A percentile compares a stretch with the other conserved stretches of the same genome.
Evolutionary conservation across 2,888 invertebrate genomes (phyloP).

Genomic region (Thelaira solivaga): DNA sequence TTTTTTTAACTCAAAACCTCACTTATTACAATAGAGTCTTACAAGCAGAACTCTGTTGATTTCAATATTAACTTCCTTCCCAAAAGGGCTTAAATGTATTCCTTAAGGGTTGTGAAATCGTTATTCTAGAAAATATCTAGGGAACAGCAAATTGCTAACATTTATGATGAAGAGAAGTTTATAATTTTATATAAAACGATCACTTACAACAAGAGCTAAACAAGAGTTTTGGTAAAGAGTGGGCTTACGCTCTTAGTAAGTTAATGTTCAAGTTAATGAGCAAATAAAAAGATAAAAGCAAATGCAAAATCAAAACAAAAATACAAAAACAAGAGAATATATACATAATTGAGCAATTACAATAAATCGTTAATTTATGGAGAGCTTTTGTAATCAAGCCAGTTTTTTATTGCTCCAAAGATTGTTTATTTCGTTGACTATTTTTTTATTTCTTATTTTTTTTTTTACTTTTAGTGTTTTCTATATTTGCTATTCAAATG

Average conservation of each 20-base stretch:
- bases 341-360: slow-evolving; percentile 27
- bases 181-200: no score
- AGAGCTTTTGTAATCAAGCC: slow-evolving; percentile 41
- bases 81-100: no score
- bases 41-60: no score
- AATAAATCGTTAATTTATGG: slow-evolving; percentile 49
- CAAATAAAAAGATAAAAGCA: slow-evolving; percentile 4
- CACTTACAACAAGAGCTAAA: slow-evolving; percentile 6
- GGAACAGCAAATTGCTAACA: no score
- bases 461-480: slow-evolving; percentile 4
- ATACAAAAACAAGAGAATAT: neutral
- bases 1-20: no score
- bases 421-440: slow-evolving; percentile 17
- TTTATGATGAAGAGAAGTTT: no score
- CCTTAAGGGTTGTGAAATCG: no score
- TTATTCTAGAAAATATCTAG: no score
- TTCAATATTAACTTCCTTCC: no score
- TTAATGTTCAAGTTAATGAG: neutral
- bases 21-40: no score
- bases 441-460: slow-evolving; percentile 19
- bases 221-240: neutral
- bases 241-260: neutral
- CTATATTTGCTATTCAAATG: slow-evolving; percentile 53
- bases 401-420: slow-evolving; percentile 25
- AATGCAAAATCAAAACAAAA: neutral